These are phyloP conservation scores for Dinocampus coccinellae DNA, from an alignment of 2,888 invertebrate genomes.

Conservation along the genomic window DNA sequence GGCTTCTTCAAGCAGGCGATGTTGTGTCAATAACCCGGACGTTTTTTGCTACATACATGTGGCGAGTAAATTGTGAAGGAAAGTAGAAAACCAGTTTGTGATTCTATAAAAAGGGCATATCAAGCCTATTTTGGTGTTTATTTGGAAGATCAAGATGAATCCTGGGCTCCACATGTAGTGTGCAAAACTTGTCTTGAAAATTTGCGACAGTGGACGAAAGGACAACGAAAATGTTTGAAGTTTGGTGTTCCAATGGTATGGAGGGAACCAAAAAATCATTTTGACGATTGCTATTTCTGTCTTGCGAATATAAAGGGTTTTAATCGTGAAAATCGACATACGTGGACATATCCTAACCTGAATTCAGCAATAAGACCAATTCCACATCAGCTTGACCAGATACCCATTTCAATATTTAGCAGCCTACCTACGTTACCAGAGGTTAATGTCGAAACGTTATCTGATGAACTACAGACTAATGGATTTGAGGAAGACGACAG, in stretches of 20 bases:
- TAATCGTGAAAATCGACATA: constrained; percentile 34
- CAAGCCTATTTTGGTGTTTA: no score
- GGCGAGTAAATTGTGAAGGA: no score
- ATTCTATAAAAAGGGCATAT: no score
- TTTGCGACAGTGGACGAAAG: constrained; percentile 45
- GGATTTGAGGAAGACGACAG: no score
- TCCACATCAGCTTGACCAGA: no score
- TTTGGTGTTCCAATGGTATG: constrained; percentile 45
- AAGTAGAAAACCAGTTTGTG: no score
- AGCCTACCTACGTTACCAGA: constrained; percentile 19
- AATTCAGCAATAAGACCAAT: constrained; percentile 19
- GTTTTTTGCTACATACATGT: no score
- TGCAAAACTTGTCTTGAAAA: constrained; percentile 41
- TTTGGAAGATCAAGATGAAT: no score
- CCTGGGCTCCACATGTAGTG: constrained; percentile 47
- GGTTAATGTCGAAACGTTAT: no score
- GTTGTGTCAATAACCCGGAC: no score
- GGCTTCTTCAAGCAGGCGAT: no score
- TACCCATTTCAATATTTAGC: constrained; percentile 6
- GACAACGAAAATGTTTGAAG: constrained; percentile 38
- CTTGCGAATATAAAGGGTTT: constrained; percentile 40
- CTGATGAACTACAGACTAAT: no score
- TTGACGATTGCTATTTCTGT: constrained; percentile 45
- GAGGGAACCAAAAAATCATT: constrained; percentile 47
- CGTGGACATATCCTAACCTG: constrained; percentile 22